A percentile compares a stretch with the other conserved stretches of the same genome.
phyloP scores from a whole-genome alignment of 2,888 invertebrate genomes.

The Spilarctia lutea region DNA sequence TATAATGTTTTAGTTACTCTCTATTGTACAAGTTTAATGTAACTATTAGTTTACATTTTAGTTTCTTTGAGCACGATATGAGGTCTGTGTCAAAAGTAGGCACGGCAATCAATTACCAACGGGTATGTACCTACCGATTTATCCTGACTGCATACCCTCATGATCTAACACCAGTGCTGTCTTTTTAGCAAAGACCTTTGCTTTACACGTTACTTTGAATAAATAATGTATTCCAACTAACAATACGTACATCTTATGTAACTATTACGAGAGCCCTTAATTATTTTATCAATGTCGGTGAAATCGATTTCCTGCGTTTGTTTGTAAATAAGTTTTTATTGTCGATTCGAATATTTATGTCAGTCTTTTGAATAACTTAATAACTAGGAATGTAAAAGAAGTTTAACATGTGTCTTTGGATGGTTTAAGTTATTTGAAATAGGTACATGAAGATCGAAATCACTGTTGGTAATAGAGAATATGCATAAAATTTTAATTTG shows the following conservation, averaged over 20 bases:
- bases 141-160: not conserved
- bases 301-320: constrained; percentile 52
- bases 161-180: not conserved
- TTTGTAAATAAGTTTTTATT: constrained; percentile 42
- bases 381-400: constrained; percentile 13
- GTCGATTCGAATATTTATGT: constrained; percentile 26
- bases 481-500: too few relatives aligned
- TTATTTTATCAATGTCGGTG: constrained; percentile 31
- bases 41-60: too few relatives aligned
- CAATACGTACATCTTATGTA: constrained; percentile 22
- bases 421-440: not conserved
- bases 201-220: not conserved
- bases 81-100: not conserved
- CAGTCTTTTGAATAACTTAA: constrained; percentile 26
- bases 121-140: not conserved
- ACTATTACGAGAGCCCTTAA: constrained; percentile 27
- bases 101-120: not conserved
- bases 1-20: too few relatives aligned
- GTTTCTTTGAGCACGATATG: not conserved
- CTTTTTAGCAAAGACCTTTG: not conserved
- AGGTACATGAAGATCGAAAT: not conserved
- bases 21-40: too few relatives aligned
- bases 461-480: not conserved
- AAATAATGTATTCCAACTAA: not conserved
- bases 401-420: not conserved